A percentile compares a stretch with the other conserved stretches of the same genome.
Evolutionary conservation across 2,888 invertebrate species (phyloP).

Genomic region (Conchocele bisecta): DNA sequence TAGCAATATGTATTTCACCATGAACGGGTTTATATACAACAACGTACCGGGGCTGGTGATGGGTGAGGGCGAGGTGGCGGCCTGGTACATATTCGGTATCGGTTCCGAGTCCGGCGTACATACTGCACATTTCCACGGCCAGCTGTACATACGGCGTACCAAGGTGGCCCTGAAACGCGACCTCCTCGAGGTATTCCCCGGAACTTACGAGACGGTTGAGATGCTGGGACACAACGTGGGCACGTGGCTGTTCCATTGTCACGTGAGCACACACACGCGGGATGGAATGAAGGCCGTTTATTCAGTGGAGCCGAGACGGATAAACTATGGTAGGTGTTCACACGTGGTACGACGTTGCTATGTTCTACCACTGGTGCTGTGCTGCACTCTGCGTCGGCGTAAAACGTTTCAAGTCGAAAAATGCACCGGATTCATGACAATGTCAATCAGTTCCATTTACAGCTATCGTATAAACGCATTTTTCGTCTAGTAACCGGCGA

Average conservation of each 20-base stretch:
- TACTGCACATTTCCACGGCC: conserved; percentile 62
- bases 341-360: no score
- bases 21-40: conserved; percentile 61
- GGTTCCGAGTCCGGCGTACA: conserved; percentile 53
- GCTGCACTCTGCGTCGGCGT: no score
- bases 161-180: conserved; percentile 36
- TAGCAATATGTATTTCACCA: conserved; percentile 35
- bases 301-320: conserved; percentile 31
- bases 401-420: no score
- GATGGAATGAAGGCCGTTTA: conserved; percentile 58
- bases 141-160: conserved; percentile 41
- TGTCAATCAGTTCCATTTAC: no score
- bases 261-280: conserved; percentile 46
- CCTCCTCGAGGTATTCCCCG: conserved; percentile 60
- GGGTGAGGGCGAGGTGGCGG: conserved; percentile 46
- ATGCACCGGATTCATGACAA: no score
- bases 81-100: conserved; percentile 62
- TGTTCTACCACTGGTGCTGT: no score
- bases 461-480: no score
- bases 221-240: conserved; percentile 62
- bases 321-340: background rate
- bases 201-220: conserved; percentile 52
- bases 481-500: no score
- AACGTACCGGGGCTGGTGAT: conserved; percentile 59
- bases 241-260: conserved; percentile 62